Conservation (phyloP, 2,113 vertebrate species). For the Leptosomus discolor region DNA sequence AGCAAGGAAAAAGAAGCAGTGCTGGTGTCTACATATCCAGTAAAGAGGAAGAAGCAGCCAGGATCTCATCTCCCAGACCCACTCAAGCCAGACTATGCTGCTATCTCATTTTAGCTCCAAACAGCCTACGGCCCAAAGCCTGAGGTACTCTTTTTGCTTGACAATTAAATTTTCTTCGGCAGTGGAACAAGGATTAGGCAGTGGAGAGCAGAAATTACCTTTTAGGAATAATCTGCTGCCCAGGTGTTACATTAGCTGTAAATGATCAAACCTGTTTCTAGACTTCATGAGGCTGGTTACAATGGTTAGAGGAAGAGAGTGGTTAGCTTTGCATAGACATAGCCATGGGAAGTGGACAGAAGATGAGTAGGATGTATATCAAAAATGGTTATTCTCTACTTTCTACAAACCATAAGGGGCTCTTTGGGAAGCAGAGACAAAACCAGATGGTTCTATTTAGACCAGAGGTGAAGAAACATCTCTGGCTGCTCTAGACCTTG, state of each 20-base stretch:
- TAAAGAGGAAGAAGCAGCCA: neutral
- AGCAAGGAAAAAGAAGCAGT: constrained; percentile 36
- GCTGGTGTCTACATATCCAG: neutral
- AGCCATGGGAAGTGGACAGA: neutral
- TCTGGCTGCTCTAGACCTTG: neutral
- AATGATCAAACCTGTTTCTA: neutral
- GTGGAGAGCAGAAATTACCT: neutral
- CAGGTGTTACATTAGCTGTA: neutral
- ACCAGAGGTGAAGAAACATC: neutral
- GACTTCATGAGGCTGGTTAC: neutral
- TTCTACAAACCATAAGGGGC: neutral
- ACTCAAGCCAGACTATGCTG: neutral
- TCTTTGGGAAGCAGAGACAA: neutral
- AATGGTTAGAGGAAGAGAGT: neutral
- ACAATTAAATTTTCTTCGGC: neutral
- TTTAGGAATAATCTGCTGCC: neutral
- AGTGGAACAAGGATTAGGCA: neutral
- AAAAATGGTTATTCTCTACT: neutral
- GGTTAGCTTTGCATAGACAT: neutral
- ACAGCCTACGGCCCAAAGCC: neutral
- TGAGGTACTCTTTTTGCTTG: neutral
- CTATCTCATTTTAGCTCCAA: neutral
- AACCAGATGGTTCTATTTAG: neutral
- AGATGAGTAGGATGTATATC: neutral
- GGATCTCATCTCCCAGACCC: neutral